These are phyloP conservation scores for Pristionchus exspectatus DNA, from an alignment of 2,888 invertebrate species.

Conservation along the genomic window DNA sequence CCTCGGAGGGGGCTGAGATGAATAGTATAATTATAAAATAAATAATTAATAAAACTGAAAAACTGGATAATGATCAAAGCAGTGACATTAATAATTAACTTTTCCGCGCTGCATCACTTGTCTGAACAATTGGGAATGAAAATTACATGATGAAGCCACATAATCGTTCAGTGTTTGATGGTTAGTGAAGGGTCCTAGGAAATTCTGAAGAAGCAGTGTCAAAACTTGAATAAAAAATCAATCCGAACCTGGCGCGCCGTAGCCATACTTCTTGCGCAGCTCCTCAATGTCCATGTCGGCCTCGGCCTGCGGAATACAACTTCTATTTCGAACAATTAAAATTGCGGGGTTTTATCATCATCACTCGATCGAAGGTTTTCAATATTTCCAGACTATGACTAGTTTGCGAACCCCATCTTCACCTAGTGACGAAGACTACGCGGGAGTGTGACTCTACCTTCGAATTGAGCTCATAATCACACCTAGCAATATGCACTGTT, in stretches of 20 bases:
- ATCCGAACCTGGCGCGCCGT: slow-evolving; percentile 54
- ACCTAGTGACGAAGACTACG: neutral
- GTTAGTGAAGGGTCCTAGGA: neutral
- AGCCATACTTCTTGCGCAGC: slow-evolving; percentile 71
- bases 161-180: no score
- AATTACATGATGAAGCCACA: no score
- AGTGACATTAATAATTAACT: no score
- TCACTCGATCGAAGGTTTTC: neutral
- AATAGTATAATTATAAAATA: neutral
- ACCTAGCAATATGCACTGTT: no score
- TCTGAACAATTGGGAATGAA: no score
- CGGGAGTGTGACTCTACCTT: no score
- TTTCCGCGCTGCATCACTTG: no score
- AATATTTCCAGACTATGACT: no score
- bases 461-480: no score
- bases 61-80: no score
- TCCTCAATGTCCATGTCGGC: slow-evolving; percentile 75
- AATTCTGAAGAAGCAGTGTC: neutral
- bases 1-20: slow-evolving; percentile 4
- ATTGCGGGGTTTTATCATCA: no score
- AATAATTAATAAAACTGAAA: neutral
- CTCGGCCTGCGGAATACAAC: slow-evolving; percentile 67
- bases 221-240: neutral
- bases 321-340: slow-evolving; percentile 52
- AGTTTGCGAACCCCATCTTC: neutral